Conservation (phyloP, 2,888 invertebrate genomes). For the Phania funesta region DNA sequence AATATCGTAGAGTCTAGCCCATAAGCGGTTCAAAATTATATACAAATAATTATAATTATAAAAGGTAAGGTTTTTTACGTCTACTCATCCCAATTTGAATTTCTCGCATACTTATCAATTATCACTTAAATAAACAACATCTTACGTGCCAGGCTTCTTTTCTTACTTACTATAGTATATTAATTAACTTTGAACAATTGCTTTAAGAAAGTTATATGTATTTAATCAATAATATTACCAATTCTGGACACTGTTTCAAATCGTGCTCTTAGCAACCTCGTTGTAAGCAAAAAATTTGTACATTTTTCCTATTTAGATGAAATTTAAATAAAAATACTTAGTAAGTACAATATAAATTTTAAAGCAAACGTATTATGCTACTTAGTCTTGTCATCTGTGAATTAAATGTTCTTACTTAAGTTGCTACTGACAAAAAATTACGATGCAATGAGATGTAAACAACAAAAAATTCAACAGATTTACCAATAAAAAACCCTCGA, state of each 20-base stretch:
- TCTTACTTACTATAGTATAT: too few species aligned
- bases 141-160: too few species aligned
- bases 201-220: too few species aligned
- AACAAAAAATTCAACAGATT: not conserved
- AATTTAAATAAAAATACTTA: conserved; percentile 24
- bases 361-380: conserved; percentile 53
- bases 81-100: too few species aligned
- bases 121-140: too few species aligned
- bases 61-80: too few species aligned
- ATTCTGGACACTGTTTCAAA: not conserved
- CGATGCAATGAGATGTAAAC: not conserved
- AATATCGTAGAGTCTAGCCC: too few species aligned
- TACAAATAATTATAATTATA: too few species aligned
- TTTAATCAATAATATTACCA: too few species aligned
- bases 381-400: conserved; percentile 54
- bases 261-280: not conserved
- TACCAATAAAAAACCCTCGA: conserved; percentile 31
- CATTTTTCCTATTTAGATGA: conserved; percentile 9
- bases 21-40: too few species aligned
- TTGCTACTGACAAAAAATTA: not conserved
- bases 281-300: not conserved
- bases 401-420: conserved; percentile 33
- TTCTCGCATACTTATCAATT: too few species aligned
- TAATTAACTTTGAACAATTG: too few species aligned
- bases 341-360: conserved; percentile 41